Evolutionary conservation across 2,113 vertebrate genomes (phyloP).

Genomic region (Neomonachus schauinslandi): DNA sequence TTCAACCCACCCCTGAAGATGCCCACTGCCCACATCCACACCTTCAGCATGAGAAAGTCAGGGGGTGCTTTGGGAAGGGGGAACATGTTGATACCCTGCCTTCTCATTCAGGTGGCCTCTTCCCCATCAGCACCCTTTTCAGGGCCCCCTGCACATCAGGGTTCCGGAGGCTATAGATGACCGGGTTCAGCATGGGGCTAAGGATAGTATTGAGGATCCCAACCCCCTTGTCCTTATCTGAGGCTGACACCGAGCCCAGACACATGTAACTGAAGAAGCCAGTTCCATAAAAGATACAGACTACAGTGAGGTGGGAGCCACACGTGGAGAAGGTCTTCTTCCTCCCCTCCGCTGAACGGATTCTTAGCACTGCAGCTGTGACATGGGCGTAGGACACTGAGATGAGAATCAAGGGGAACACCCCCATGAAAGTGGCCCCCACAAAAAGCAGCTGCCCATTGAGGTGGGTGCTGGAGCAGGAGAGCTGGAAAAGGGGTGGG

Average conservation of each 20-base stretch:
- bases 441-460: constrained; percentile 68
- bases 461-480: constrained; percentile 62
- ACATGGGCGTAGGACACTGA: constrained; percentile 62
- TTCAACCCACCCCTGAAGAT: neutral
- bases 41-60: neutral
- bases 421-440: constrained; percentile 42
- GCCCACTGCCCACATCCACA: neutral
- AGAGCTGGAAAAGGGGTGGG: constrained; percentile 57
- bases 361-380: constrained; percentile 32
- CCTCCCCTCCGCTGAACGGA: constrained; percentile 16
- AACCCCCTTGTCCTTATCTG: constrained; percentile 53
- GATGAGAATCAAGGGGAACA: constrained; percentile 56
- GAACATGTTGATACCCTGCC: no score
- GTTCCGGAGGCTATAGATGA: constrained; percentile 49
- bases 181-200: constrained; percentile 42
- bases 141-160: constrained; percentile 44
- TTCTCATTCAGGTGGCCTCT: neutral
- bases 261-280: constrained; percentile 33
- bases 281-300: constrained; percentile 68
- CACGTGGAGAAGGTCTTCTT: constrained; percentile 73
- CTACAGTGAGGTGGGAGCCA: constrained; percentile 71
- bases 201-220: constrained; percentile 31
- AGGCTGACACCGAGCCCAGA: constrained; percentile 11
- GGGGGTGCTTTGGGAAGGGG: neutral
- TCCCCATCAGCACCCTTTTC: constrained; percentile 33